Conservation (phyloP, 2,888 invertebrate species). For the Theodoxus fluviatilis region DNA sequence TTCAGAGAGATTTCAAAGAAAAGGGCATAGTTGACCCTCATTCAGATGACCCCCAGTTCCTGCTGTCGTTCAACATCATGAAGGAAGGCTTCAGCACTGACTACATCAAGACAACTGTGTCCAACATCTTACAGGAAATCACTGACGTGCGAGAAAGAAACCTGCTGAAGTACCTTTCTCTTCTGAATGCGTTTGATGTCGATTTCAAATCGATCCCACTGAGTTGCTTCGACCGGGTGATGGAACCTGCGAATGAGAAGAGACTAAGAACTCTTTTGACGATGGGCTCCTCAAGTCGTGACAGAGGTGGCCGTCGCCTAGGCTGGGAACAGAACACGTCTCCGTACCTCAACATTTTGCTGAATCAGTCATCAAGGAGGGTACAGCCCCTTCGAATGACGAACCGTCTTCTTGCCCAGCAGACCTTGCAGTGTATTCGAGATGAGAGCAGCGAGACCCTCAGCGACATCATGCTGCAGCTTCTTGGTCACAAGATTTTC, state of each 20-base stretch:
- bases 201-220: conserved; percentile 40
- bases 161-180: conserved; percentile 41
- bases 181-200: conserved; percentile 45
- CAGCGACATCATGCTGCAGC: conserved; percentile 36
- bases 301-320: too few species aligned
- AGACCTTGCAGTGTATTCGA: conserved; percentile 34
- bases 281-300: too few species aligned
- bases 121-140: conserved; percentile 37
- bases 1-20: conserved; percentile 35
- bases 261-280: too few species aligned
- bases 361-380: conserved; percentile 37
- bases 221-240: conserved; percentile 44
- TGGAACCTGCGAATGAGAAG: conserved; percentile 33
- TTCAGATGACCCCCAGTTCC: conserved; percentile 41
- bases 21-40: conserved; percentile 31
- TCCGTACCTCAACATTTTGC: conserved; percentile 34
- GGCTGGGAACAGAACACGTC: conserved; percentile 40
- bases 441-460: conserved; percentile 24
- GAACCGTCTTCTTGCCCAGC: conserved; percentile 36
- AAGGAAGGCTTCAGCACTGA: conserved; percentile 44
- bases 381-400: conserved; percentile 37
- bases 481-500: conserved; percentile 35
- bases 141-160: conserved; percentile 31
- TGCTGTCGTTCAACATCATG: conserved; percentile 50
- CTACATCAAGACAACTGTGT: conserved; percentile 40